A percentile compares a stretch with the other conserved stretches of the same genome.
Conservation (phyloP, 1,140 invertebrate genomes). For the Lordiphosa collinella region DNA sequence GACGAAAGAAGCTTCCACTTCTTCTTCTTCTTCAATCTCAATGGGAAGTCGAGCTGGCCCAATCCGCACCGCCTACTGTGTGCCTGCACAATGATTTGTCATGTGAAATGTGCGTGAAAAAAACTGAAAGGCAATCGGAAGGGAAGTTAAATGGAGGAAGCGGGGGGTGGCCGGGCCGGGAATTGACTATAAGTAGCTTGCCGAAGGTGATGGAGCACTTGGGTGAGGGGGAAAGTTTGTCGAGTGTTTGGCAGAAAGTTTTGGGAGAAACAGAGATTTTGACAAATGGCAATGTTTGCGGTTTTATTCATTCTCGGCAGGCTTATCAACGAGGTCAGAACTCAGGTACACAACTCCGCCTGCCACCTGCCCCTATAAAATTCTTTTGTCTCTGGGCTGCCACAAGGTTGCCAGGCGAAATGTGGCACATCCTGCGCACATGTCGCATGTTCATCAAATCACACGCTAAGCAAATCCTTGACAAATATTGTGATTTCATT, state of each 20-base stretch:
- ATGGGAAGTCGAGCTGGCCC: slow-evolving; percentile 8
- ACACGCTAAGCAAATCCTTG: slow-evolving; percentile 26
- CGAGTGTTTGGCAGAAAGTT: slow-evolving; percentile 10
- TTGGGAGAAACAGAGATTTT: slow-evolving; percentile 17
- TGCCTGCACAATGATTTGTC: slow-evolving; percentile 44
- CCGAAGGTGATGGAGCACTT: too few species aligned
- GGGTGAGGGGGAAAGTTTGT: slow-evolving; percentile 18
- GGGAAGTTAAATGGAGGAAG: slow-evolving; percentile 35
- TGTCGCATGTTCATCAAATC: not conserved
- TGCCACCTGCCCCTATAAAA: not conserved
- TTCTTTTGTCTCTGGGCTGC: not conserved
- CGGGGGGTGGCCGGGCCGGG: slow-evolving; percentile 33
- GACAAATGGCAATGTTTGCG: slow-evolving; percentile 15
- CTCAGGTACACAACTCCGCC: slow-evolving; percentile 13
- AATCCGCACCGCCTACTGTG: not conserved
- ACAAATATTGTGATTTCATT: slow-evolving; percentile 65
- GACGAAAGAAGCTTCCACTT: slow-evolving; percentile 22
- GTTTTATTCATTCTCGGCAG: slow-evolving; percentile 19
- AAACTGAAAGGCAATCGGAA: slow-evolving; percentile 12
- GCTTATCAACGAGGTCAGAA: slow-evolving; percentile 38
- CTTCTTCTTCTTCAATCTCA: slow-evolving; percentile 21
- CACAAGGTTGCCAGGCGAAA: not conserved
- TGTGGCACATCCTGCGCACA: not conserved
- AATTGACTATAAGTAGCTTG: slow-evolving; percentile 25
- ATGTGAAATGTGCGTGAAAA: slow-evolving; percentile 39